Evolutionary conservation across 2,888 invertebrate genomes (phyloP), one percentile per base, ranked within the genome.

Genomic region (Zele albiditarsus): DNA sequence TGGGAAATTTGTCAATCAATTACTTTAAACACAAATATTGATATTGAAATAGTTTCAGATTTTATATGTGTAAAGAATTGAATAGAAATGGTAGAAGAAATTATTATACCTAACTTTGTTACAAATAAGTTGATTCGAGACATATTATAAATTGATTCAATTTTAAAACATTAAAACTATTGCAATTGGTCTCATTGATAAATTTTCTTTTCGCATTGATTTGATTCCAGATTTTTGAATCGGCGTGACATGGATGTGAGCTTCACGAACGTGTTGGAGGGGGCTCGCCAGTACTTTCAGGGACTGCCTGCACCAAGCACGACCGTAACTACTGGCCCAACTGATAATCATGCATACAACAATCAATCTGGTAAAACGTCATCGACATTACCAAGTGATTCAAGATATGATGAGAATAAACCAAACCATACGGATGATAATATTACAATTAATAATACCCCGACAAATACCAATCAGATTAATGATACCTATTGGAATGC

Each of bases 231-330:
- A 88, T 83, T 78, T 84, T 86, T 83, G 71, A 84, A 87, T 87
- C 82, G 86, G 87, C 85, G 90, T 91, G 93, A 92, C 91, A 94
- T 94, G 94, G 94, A 94, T 92, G 93, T 93, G 90, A 92, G 92
- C 90, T 92, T 91, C 91, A 94, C 93, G 90, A 95, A 94, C 93
- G 94, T 94, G 91, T 91, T 95, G 92, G 94, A 95, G 93, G 94
- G 94, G 90, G 94, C 94, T 89, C 94, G 95, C 89, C 94, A 94
- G 91, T 95, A 94, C 91, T 95, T 95, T 90, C 94, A 95, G 92
- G 95, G 95, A 88, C 91, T 95, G 89, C 95, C 95, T 80, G 90
- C 91, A 83, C 91, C 91, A 75, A 92, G 91, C 86, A 25, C 63
- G 53, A 57, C 89, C 80, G 90, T 89, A 83, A 86, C 89, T 71